These are phyloP conservation scores for Drosophila melanosoma DNA, from an alignment of 2,888 invertebrate species.

Conservation along the genomic window DNA sequence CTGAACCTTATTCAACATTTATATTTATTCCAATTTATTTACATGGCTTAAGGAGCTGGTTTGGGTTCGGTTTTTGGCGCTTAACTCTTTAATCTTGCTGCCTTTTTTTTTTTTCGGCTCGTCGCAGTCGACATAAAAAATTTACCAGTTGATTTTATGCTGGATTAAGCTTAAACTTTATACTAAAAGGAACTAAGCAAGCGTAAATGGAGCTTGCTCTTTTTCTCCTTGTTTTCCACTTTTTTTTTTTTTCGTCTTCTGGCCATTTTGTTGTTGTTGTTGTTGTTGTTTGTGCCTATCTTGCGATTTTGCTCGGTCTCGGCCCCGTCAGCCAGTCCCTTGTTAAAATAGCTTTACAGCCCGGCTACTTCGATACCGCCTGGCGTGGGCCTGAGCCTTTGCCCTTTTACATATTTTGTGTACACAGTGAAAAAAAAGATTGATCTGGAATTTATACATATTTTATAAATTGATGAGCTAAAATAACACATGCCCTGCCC, in stretches of 20 bases:
- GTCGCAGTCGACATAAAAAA: conserved; percentile 72
- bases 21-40: conserved; percentile 25
- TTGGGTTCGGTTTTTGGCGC: conserved; percentile 43
- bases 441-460: background rate
- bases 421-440: conserved; percentile 7
- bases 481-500: background rate
- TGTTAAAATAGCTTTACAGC: conserved; percentile 79
- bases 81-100: conserved; percentile 78
- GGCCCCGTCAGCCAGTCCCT: conserved; percentile 49
- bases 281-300: conserved; percentile 43
- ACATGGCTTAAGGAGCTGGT: conserved; percentile 33
- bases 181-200: conserved; percentile 82
- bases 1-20: conserved; percentile 44
- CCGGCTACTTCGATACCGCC: conserved; percentile 53
- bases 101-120: conserved; percentile 51
- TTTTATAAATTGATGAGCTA: background rate
- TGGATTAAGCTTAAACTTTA: conserved; percentile 82
- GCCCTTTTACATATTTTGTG: conserved; percentile 49
- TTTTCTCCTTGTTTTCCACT: conserved; percentile 22
- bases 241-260: conserved; percentile 17
- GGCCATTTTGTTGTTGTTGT: conserved; percentile 10
- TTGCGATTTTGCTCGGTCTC: conserved; percentile 46
- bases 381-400: conserved; percentile 38
- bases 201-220: conserved; percentile 70
- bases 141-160: conserved; percentile 82